Evolutionary conservation across 2,113 vertebrate species (phyloP).

Genomic region (Leptobrachium leishanense): DNA sequence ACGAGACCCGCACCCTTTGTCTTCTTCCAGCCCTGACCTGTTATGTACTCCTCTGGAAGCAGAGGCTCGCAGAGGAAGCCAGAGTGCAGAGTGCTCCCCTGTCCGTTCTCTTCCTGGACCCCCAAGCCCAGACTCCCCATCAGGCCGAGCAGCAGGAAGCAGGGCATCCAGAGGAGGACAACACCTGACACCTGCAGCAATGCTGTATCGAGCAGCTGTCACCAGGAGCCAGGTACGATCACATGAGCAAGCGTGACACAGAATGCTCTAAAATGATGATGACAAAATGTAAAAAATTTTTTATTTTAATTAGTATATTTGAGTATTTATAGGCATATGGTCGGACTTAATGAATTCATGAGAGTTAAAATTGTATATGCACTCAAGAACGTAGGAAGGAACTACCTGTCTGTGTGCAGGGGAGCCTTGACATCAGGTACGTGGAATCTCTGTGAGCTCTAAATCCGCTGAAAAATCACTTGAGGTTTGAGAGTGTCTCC

Average conservation of each 20-base stretch:
- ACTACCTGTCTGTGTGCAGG: too few relatives aligned
- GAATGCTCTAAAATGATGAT: neutral
- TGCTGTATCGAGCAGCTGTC: conserved; percentile 88
- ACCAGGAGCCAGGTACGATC: conserved; percentile 83
- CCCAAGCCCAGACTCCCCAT: conserved; percentile 84
- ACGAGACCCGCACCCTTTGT: conserved; percentile 61
- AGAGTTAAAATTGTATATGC: too few relatives aligned
- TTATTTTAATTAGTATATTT: too few relatives aligned
- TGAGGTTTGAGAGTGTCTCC: too few relatives aligned
- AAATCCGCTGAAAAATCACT: too few relatives aligned
- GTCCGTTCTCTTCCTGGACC: conserved; percentile 59
- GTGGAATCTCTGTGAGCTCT: too few relatives aligned
- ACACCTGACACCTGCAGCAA: conserved; percentile 83
- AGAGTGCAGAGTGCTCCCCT: conserved; percentile 44
- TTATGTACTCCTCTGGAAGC: conserved; percentile 82
- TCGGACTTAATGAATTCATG: too few relatives aligned
- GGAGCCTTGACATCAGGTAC: too few relatives aligned
- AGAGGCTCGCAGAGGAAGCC: conserved; percentile 62
- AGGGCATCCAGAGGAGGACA: conserved; percentile 64
- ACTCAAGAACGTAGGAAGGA: too few relatives aligned
- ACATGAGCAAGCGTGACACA: neutral
- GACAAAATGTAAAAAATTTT: too few relatives aligned
- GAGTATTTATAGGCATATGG: too few relatives aligned
- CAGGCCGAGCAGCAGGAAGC: conserved; percentile 64
- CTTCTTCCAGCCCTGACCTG: conserved; percentile 88